These are phyloP conservation scores for Sicus ferrugineus DNA, from an alignment of 2,888 invertebrate species.

Conservation along the genomic window DNA sequence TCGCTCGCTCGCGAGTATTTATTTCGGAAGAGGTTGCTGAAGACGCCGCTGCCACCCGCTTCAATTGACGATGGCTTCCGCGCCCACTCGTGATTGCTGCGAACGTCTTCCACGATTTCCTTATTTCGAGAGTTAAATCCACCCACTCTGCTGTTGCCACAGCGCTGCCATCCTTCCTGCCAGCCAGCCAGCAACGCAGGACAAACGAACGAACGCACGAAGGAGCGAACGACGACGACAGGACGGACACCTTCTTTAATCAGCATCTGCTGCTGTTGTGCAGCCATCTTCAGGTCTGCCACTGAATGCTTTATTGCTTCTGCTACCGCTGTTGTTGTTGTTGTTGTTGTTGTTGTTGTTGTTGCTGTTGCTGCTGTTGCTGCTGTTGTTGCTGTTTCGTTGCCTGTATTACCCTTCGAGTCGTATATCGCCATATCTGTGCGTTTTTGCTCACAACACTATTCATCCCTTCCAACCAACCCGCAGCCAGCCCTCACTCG, in stretches of 20 bases:
- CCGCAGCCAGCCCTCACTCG: not conserved
- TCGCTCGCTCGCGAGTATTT: not conserved
- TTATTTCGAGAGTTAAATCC: slow-evolving; percentile 1
- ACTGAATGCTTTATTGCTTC: slow-evolving; percentile 30
- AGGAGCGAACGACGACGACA: not conserved
- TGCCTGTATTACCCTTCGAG: slow-evolving; percentile 22
- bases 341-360: slow-evolving; percentile 9
- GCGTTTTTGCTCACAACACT: slow-evolving; percentile 6
- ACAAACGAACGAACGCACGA: not conserved
- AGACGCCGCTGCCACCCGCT: not conserved
- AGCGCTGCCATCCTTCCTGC: not conserved
- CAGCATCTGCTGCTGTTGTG: slow-evolving; percentile 28
- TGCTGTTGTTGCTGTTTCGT: slow-evolving; percentile 31
- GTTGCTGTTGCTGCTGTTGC: slow-evolving; percentile 27
- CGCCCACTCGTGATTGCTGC: not conserved
- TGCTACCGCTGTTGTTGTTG: slow-evolving; percentile 17
- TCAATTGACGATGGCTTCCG: not conserved
- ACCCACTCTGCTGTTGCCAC: too few relatives aligned
- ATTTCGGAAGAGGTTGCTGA: not conserved
- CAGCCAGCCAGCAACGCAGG: not conserved
- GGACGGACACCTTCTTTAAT: slow-evolving; percentile 23
- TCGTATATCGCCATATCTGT: slow-evolving; percentile 33
- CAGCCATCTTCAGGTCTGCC: slow-evolving; percentile 28
- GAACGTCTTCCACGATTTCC: not conserved
- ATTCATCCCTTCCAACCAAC: not conserved